Evolutionary conservation across 2,888 invertebrate species (phyloP).

Genomic region (Uloborus plumipes): DNA sequence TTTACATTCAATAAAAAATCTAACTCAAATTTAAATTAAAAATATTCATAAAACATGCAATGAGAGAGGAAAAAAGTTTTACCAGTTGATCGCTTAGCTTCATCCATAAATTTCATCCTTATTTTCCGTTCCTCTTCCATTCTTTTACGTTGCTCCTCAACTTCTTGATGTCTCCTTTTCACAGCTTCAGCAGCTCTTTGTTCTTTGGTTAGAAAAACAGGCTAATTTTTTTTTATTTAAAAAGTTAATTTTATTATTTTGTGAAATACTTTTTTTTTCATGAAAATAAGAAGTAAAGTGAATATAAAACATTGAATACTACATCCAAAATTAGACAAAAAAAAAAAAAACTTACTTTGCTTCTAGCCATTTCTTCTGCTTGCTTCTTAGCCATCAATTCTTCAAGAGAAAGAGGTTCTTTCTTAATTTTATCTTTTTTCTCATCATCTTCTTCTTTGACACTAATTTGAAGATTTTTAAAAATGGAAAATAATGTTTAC

Average conservation of each 20-base stretch:
- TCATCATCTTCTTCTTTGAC: conserved; percentile 71
- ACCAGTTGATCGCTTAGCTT: conserved; percentile 68
- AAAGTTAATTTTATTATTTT: background rate
- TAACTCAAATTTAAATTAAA: background rate
- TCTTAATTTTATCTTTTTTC: conserved; percentile 72
- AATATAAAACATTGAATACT: background rate
- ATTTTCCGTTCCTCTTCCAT: conserved; percentile 80
- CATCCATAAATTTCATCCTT: conserved; percentile 74
- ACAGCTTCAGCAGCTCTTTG: conserved; percentile 92
- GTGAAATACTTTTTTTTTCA: background rate
- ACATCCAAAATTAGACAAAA: background rate
- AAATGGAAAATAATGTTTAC: background rate
- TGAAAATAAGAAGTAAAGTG: no score
- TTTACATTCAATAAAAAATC: no score
- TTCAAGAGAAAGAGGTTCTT: conserved; percentile 93
- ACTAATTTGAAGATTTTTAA: background rate
- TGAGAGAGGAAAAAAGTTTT: background rate
- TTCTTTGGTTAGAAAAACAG: conserved; percentile 96
- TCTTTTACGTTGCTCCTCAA: conserved; percentile 82
- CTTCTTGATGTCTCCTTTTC: conserved; percentile 87
- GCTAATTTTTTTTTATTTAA: conserved; percentile 73
- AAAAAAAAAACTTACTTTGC: conserved; percentile 77
- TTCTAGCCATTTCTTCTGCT: conserved; percentile 92
- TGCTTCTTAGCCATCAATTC: conserved; percentile 96
- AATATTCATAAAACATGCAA: background rate